These are phyloP conservation scores for Parasteatoda tepidariorum DNA, from an alignment of 1,140 invertebrate species.

Conservation along the genomic window DNA sequence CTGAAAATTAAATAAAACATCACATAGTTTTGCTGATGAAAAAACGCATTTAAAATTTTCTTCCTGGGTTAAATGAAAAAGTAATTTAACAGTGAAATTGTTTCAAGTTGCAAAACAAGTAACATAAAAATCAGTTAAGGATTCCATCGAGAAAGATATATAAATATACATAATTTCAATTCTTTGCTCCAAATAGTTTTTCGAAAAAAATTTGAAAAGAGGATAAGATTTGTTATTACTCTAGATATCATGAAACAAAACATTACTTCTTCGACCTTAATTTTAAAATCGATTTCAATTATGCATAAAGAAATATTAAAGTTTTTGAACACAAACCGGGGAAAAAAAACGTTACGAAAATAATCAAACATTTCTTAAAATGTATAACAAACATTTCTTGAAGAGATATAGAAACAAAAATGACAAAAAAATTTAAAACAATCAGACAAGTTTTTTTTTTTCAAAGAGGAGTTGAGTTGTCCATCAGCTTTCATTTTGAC, in stretches of 20 bases:
- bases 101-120: too few species aligned
- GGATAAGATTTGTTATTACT: background rate
- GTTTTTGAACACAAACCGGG: too few species aligned
- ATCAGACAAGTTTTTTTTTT: too few species aligned
- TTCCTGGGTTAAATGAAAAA: too few species aligned
- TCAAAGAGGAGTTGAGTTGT: too few species aligned
- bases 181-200: background rate
- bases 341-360: conserved; percentile 13
- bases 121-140: too few species aligned
- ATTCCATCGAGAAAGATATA: background rate
- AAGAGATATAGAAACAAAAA: too few species aligned
- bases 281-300: conserved; percentile 48
- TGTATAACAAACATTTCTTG: background rate
- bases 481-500: conserved; percentile 21
- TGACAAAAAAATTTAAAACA: too few species aligned
- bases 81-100: too few species aligned
- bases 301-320: conserved; percentile 15
- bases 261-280: conserved; percentile 44
- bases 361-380: background rate
- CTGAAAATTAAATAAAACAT: too few species aligned
- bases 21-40: too few species aligned
- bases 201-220: background rate
- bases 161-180: background rate
- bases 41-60: too few species aligned
- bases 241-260: background rate